Evolutionary conservation across 2,888 invertebrate genomes (phyloP).

Genomic region (Thymelicus acteon): DNA sequence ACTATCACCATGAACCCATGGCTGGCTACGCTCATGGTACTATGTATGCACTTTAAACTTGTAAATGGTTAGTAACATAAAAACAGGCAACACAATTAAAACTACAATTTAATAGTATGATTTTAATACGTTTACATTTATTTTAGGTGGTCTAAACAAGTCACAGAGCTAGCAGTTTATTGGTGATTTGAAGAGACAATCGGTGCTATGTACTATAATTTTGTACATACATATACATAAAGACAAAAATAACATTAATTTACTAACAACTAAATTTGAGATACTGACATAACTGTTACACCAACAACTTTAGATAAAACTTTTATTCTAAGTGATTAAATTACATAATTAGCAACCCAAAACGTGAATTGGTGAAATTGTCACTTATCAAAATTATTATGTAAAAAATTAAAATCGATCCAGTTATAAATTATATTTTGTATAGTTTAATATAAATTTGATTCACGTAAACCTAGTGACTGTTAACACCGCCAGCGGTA

Average conservation of each 20-base stretch:
- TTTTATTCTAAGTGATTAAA: constrained; percentile 28
- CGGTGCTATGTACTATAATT: constrained; percentile 65
- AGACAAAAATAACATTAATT: constrained; percentile 60
- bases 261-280: constrained; percentile 59
- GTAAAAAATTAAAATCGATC: constrained; percentile 41
- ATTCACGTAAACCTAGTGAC: constrained; percentile 39
- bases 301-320: constrained; percentile 22
- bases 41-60: too few relatives aligned
- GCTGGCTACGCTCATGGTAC: too few relatives aligned
- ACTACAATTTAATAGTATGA: constrained; percentile 57
- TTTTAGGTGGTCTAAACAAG: constrained; percentile 67
- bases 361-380: constrained; percentile 23
- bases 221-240: constrained; percentile 59
- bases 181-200: constrained; percentile 71
- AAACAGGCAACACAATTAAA: constrained; percentile 48
- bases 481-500: constrained; percentile 70
- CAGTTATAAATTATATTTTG: constrained; percentile 12
- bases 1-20: too few relatives aligned
- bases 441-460: constrained; percentile 32
- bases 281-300: constrained; percentile 44
- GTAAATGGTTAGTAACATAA: too few relatives aligned
- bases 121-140: constrained; percentile 79
- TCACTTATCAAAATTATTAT: constrained; percentile 37
- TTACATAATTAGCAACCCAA: constrained; percentile 26
- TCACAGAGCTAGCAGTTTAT: constrained; percentile 69